These are phyloP conservation scores for Alitta virens DNA, from an alignment of 2,888 invertebrate species.

Conservation along the genomic window DNA sequence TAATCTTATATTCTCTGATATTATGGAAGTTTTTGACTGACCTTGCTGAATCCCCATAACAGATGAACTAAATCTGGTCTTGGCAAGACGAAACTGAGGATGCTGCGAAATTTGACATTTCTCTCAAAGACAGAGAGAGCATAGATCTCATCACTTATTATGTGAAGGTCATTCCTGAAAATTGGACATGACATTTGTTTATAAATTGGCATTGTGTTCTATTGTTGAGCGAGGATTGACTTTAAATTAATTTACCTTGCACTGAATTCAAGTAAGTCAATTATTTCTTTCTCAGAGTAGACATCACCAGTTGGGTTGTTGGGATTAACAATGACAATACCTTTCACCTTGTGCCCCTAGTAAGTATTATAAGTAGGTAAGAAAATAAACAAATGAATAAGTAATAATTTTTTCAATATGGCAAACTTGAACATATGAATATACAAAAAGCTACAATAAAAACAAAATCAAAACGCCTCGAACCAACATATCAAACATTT, in stretches of 20 bases:
- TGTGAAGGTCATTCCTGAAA: conserved; percentile 34
- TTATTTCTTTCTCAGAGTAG: neutral
- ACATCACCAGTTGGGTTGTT: neutral
- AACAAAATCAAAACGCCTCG: too few species aligned
- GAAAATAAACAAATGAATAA: too few species aligned
- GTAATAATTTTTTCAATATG: too few species aligned
- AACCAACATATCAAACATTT: too few species aligned
- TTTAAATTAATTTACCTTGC: neutral
- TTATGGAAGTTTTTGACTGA: too few species aligned
- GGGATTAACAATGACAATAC: neutral
- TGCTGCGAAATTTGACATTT: conserved; percentile 30
- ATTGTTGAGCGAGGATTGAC: too few species aligned
- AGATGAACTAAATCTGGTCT: conserved; percentile 36
- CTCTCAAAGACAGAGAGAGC: conserved; percentile 35
- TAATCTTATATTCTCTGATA: too few species aligned
- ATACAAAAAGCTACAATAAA: too few species aligned
- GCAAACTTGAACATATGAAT: too few species aligned
- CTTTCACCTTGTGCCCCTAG: neutral
- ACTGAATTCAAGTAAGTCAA: neutral
- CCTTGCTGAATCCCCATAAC: conserved; percentile 48
- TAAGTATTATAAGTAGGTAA: too few species aligned
- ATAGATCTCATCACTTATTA: conserved; percentile 41
- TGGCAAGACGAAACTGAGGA: conserved; percentile 34
- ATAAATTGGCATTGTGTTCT: neutral
- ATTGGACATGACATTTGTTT: neutral